These are phyloP conservation scores for Clarias platycephalus DNA, from an alignment of 2,797 vertebrate genomes.

Conservation along the genomic window DNA sequence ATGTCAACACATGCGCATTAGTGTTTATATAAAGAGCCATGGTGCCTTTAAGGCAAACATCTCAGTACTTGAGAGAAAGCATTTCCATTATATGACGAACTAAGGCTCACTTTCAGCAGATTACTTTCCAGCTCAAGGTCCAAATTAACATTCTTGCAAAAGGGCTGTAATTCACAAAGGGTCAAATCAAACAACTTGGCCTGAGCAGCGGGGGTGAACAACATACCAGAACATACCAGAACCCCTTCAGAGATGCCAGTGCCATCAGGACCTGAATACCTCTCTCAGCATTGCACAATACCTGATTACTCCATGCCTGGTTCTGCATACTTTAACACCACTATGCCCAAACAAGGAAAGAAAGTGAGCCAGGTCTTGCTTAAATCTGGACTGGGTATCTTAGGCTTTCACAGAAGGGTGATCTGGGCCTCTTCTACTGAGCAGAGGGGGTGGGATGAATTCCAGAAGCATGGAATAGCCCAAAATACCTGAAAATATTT, in stretches of 20 bases:
- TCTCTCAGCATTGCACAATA: constrained; percentile 39
- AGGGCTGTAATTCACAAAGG: constrained; percentile 34
- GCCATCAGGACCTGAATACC: constrained; percentile 44
- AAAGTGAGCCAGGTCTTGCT: constrained; percentile 51
- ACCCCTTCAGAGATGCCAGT: constrained; percentile 30
- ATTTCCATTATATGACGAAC: constrained; percentile 43
- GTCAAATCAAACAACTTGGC: constrained; percentile 35
- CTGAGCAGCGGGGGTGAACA: neutral
- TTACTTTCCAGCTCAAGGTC: constrained; percentile 40
- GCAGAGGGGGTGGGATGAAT: constrained; percentile 52
- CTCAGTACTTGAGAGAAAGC: constrained; percentile 11
- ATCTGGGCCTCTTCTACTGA: constrained; percentile 53
- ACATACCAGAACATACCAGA: constrained; percentile 37
- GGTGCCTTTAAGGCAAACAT: constrained; percentile 35
- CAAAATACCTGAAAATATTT: constrained; percentile 75
- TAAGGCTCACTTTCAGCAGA: constrained; percentile 36
- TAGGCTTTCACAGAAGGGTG: constrained; percentile 56
- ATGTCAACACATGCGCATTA: constrained; percentile 14
- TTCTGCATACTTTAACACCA: constrained; percentile 47
- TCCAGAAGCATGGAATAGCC: constrained; percentile 72
- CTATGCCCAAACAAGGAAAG: constrained; percentile 68
- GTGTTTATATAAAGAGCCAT: constrained; percentile 22
- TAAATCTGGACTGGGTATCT: constrained; percentile 57
- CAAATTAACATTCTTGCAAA: constrained; percentile 41
- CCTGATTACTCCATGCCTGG: constrained; percentile 43